Evolutionary conservation across 1,140 invertebrate genomes (phyloP).

Genomic region (Sipha flava): DNA sequence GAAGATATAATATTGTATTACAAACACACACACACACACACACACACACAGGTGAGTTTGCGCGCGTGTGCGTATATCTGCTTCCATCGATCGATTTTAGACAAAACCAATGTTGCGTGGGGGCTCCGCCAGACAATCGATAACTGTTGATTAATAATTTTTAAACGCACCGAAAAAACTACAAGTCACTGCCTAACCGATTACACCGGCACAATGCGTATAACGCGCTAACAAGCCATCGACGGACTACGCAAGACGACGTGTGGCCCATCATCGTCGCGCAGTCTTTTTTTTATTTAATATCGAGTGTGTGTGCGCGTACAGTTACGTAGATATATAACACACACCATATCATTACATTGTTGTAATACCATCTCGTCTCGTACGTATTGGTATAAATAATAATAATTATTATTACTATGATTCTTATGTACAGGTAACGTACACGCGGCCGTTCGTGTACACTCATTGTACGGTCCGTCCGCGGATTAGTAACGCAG

Average conservation of each 20-base stretch:
- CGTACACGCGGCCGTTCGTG: too few relatives aligned
- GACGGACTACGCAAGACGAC: background rate
- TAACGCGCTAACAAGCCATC: conserved; percentile 9
- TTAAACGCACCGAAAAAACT: conserved; percentile 31
- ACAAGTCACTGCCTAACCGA: conserved; percentile 29
- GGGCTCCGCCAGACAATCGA: background rate
- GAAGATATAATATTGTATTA: too few relatives aligned
- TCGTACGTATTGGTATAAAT: too few relatives aligned
- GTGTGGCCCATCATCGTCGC: background rate
- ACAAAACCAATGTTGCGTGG: background rate
- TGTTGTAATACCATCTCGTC: too few relatives aligned
- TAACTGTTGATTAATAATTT: conserved; percentile 29
- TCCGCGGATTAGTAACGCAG: too few relatives aligned
- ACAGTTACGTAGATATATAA: too few relatives aligned
- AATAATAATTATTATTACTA: too few relatives aligned
- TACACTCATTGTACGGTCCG: too few relatives aligned
- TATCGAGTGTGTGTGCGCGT: too few relatives aligned
- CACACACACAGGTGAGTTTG: too few relatives aligned
- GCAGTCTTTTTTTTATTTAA: background rate
- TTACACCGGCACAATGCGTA: background rate
- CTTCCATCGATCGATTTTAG: background rate
- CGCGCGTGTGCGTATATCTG: background rate
- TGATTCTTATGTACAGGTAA: too few relatives aligned
- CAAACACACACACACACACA: too few relatives aligned
- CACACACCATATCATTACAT: conserved; percentile 43